Base-by-base conservation (phyloP, 2,113 vertebrate species). In the Butorides virescens region DNA sequence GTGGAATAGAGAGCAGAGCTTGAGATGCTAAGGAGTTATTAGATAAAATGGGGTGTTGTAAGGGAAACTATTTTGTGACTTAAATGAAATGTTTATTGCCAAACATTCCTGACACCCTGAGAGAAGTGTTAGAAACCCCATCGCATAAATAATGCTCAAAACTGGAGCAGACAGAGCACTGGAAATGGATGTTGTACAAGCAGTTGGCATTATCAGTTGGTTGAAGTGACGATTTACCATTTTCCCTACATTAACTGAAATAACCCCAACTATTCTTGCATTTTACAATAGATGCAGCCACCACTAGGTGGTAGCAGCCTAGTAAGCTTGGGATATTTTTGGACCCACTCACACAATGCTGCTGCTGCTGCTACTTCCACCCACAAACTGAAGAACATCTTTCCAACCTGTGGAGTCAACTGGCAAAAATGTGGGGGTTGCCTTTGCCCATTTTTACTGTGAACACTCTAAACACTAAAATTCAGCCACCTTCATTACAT, bases 301-400 rank as follows among this genome's bases (percentile, higher is more conserved):
- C 96, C 97, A 81, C 95, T 96, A 98, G 97, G 65, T 97, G 97
- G 96, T 47, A 95, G 95, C 80, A 96, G 72, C 47, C 75, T 42
- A 88, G 84, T 70, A 93, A 90, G 70, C 63, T 52, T 86, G n/a
- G 18, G 42, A 9, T 26, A 34, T 67, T 42, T 80, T 36, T 67
- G n/a, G 52, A 67, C 29, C 15, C 30, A 29, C 14, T 82, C 52
- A 26, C 16, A 29, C 14, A 71, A 8, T 1, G 36, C 44, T 88
- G 20, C 47, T 90, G 20, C 47, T 90, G 19, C 25, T 39, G 25
- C 49, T 78, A 7, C 49, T 86, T 91, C 71, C 59, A 88, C 23
- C 15, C 66, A 52, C 1, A 0, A 44, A 62, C 36, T 26, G 39
- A 32, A 77, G 56, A 95, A 61, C 49, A 78, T 61, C 65, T 62